Evolutionary conservation across 1,140 invertebrate genomes (phyloP), one percentile per base, ranked within the genome.

Genomic region (Drosophila hydei): DNA sequence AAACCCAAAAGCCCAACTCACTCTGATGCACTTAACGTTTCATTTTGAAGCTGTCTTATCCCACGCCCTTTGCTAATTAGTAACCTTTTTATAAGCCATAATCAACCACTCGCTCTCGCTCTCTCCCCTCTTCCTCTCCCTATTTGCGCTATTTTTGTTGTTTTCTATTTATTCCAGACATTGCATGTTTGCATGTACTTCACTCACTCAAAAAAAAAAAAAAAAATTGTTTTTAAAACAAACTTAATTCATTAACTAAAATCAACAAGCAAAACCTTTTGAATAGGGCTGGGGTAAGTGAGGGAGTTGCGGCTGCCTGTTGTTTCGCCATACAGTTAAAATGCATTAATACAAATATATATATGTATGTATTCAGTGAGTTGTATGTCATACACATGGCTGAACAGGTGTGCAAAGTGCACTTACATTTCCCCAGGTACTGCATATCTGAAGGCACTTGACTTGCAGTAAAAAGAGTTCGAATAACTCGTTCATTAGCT

Each of bases 181-280:
- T 85, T 62, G 74, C 80, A 85, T 75, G 81, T 67, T 72, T 68
- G 47, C 79, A 47, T 72, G 75, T 70, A 70, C 55, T 56, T 73
- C 19, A 61, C 36, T 25, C n/a, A 14, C n/a, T 5, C 23, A 25
- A 14, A 50, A 25, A 14, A 25, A 11, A 36, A 16, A 3, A 23
- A 14, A 47, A 47, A 52, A 54, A 61, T 30, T 47, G 42, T 18
- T 61, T 84, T 76, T 50, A 75, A 75, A 72, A 50, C 50, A 61
- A 80, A 87, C 74, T 72, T 72, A 69, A 81, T 81, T 88, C 77
- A 78, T 85, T 85, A 88, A 73, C 51, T 62, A 67, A 80, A 80
- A 81, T 85, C 50, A 59, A 63, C 65, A 55, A 60, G 42, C 42
- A 50, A 14, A 23, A 30, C 27, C 27, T 30, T 16, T 12, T 40